Base-by-base conservation (phyloP, 2,113 vertebrate species). In the Corythaixoides concolor region DNA sequence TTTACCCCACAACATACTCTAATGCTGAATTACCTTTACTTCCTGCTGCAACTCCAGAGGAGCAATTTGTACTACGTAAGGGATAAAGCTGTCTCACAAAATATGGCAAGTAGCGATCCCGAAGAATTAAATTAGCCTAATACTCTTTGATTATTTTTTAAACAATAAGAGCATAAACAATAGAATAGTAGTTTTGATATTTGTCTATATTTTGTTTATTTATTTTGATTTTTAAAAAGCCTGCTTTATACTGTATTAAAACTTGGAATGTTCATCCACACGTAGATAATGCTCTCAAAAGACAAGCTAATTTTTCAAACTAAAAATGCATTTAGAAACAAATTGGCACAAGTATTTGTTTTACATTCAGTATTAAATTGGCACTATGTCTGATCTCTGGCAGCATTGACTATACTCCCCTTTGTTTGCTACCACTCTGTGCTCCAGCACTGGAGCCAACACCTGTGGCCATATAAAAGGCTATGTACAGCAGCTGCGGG, bases 381-480 rank as follows among this genome's bases (percentile, higher is more conserved):
- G 98, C 97, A 97, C 91, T 84, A 93, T 35, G 88, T 96, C 92
- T 93, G 77, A 85, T 45, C 95, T 94, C 97, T 98, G 98, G 98
- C 98, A 98, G 93, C 96, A 70, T 30, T 55, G 74, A 96, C 97
- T 98, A 89, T 97, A 94, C 97, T 91, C 70, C 95, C 95, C 97
- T 98, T 98, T 98, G 97, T 98, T 97, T 97, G 76, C 86, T 55
- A 64, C 94, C 73, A 93, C 91, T 95, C 88, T 2, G 83, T 81
- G 93, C 94, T 97, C 95, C 89, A 81, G 96, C 88, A 81, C 83
- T 84, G 91, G 79, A 97, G 97, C 98, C 97, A 98, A 97, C 97
- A 98, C 98, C 97, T 98, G 98, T 98, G 98, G 79, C 94, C 78
- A 77, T 90, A 98, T 88, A 98, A 98, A 98, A 97, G 98, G 93